phyloP scores from a whole-genome alignment of 2,797 vertebrate species.

The Phyllotis vaccarum region DNA sequence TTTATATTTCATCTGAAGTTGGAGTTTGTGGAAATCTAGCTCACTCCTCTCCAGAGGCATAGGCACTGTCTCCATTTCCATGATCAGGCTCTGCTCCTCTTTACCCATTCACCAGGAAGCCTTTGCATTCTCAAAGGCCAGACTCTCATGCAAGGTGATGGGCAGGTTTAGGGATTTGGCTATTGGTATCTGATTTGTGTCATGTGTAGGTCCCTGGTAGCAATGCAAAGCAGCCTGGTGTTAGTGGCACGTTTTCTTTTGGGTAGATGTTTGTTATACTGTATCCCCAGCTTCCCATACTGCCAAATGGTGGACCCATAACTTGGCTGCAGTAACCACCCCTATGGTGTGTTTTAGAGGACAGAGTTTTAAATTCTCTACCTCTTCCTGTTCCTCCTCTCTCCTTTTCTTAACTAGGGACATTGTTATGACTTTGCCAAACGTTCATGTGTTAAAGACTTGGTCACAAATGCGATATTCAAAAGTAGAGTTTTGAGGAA shows the following conservation, averaged over 20 bases:
- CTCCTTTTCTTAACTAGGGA: not conserved
- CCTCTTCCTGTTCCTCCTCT: not conserved
- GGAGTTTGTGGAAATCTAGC: not conserved
- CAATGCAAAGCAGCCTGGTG: not conserved
- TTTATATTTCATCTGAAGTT: not conserved
- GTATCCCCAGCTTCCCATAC: not conserved
- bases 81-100: fast-evolving
- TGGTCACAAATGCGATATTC: not conserved
- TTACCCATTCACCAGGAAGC: not conserved
- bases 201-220: not conserved
- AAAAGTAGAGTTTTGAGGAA: not conserved
- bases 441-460: not conserved
- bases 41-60: not conserved
- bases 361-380: not conserved
- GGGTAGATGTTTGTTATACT: not conserved
- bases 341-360: not conserved
- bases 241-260: not conserved
- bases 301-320: too few relatives aligned
- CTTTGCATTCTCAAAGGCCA: not conserved
- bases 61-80: not conserved
- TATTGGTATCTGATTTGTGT: not conserved
- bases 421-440: not conserved
- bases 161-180: not conserved
- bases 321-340: not conserved
- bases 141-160: not conserved